Percentiles rank a stretch among this genome's conserved stretches.
phyloP scores from a whole-genome alignment of 2,797 vertebrate species.

The Sarcoramphus papa region DNA sequence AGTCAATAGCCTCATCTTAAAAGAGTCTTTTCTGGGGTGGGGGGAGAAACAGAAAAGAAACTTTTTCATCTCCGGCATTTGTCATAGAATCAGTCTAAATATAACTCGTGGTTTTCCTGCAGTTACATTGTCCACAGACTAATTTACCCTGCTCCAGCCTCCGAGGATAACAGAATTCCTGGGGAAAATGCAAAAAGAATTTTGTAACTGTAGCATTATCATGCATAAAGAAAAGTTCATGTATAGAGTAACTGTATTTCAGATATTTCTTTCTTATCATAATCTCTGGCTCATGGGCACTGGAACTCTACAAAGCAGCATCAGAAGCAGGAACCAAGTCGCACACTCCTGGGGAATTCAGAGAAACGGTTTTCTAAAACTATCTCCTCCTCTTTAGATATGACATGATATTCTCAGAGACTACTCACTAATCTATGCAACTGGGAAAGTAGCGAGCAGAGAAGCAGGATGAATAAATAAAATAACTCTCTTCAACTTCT shows the following conservation, averaged over 20 bases:
- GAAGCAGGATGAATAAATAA: conserved; percentile 11
- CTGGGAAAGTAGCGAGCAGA: neutral
- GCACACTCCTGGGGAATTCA: neutral
- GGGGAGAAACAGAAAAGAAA: neutral
- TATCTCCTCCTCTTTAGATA: conserved; percentile 26
- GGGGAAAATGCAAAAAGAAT: neutral
- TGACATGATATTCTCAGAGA: neutral
- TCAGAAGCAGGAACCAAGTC: neutral
- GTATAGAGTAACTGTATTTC: neutral
- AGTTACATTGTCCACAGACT: neutral
- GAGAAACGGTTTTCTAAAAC: conserved; percentile 3
- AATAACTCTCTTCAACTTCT: conserved; percentile 29
- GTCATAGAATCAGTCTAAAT: conserved; percentile 16
- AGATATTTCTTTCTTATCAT: neutral
- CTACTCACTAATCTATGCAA: conserved; percentile 41
- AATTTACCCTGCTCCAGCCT: conserved; percentile 10
- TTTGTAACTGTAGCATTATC: neutral
- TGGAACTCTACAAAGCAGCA: neutral
- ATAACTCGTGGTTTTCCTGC: conserved; percentile 32
- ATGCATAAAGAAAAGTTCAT: neutral
- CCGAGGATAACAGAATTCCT: conserved; percentile 1
- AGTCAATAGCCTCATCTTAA: neutral
- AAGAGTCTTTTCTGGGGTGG: neutral
- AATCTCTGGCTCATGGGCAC: neutral
- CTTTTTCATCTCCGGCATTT: neutral